Evolutionary conservation across 2,113 vertebrate species (phyloP), one percentile per base, ranked within the genome.

Genomic region (Phalacrocorax aristotelis): DNA sequence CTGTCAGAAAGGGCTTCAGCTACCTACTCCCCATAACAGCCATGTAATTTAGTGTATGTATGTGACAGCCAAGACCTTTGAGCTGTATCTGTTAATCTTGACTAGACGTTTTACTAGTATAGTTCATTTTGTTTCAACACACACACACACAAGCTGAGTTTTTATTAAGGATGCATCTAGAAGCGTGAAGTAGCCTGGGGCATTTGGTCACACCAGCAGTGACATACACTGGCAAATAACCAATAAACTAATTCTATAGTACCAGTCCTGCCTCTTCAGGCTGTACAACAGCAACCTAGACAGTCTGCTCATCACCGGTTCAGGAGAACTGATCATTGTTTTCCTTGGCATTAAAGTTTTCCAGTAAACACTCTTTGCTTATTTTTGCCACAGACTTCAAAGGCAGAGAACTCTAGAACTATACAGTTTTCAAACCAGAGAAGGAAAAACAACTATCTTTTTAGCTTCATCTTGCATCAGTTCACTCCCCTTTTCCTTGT

Each of bases 321-420:
- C 71, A 69, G 46, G 61, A 86, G 29, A 61, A 22, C 9, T 4
- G 40, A 54, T 40, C 9, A 21, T 25, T 72, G 27, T 62, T 96
- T 90, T 40, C 58, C 58, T 93, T 88, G 74, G 78, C 8, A 5
- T 4, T 46, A 14, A 74, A 90, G 4, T 72, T 46, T 70, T 25
- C 62, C 82, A 93, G 32, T 29, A 83, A 94, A 74, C 36, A 55
- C 23, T 26, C 15, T 65, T 42, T 18, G 34, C 25, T 70, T 89
- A 48, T 75, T 97, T 96, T 85, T 84, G 22, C 48, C 34, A 11
- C n/a, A 75, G 15, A 78, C 11, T 44, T 89, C 89, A 83, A 84
- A 89, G 38, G 26, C 16, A 74, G 29, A 70, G 84, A 62, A 54
- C 55, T 74, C 46, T 21, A 87, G 46, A 78, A 66, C 17, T 62